These are phyloP conservation scores for Cybosia mesomella DNA, from an alignment of 2,888 invertebrate genomes.

Conservation along the genomic window DNA sequence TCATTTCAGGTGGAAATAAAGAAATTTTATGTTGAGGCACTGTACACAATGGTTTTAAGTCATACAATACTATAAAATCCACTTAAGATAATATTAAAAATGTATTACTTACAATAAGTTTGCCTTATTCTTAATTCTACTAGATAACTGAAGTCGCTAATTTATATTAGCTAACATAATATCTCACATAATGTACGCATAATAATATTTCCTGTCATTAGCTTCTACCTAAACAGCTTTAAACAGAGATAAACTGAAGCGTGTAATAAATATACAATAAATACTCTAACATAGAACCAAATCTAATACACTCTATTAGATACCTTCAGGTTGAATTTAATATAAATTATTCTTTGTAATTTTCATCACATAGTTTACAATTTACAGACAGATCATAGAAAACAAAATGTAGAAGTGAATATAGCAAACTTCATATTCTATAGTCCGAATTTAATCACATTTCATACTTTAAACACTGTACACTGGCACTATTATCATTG, in stretches of 20 bases:
- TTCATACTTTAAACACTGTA: slow-evolving; percentile 59
- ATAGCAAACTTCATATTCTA: slow-evolving; percentile 43
- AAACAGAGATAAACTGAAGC: slow-evolving; percentile 68
- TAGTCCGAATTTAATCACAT: slow-evolving; percentile 44
- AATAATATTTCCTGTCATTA: slow-evolving; percentile 69
- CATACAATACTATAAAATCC: slow-evolving; percentile 16
- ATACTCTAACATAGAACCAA: slow-evolving; percentile 75
- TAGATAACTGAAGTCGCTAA: slow-evolving; percentile 77
- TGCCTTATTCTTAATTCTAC: slow-evolving; percentile 79
- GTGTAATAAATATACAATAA: slow-evolving; percentile 84
- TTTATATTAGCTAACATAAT: slow-evolving; percentile 82
- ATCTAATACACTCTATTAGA: slow-evolving; percentile 71
- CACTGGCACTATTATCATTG: slow-evolving; percentile 81
- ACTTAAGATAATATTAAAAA: slow-evolving; percentile 73
- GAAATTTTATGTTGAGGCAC: slow-evolving; percentile 1
- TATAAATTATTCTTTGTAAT: slow-evolving; percentile 79
- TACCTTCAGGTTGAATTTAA: slow-evolving; percentile 61
- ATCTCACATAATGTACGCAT: slow-evolving; percentile 79
- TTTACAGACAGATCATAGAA: slow-evolving; percentile 77
- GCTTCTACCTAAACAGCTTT: slow-evolving; percentile 69
- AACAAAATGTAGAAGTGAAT: slow-evolving; percentile 56
- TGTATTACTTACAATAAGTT: slow-evolving; percentile 84
- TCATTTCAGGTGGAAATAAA: background rate
- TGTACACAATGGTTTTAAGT: slow-evolving; percentile 12
- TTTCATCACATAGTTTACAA: slow-evolving; percentile 79